Evolutionary conservation across 2,113 vertebrate species (phyloP).

Genomic region (Siphamia tubifer): DNA sequence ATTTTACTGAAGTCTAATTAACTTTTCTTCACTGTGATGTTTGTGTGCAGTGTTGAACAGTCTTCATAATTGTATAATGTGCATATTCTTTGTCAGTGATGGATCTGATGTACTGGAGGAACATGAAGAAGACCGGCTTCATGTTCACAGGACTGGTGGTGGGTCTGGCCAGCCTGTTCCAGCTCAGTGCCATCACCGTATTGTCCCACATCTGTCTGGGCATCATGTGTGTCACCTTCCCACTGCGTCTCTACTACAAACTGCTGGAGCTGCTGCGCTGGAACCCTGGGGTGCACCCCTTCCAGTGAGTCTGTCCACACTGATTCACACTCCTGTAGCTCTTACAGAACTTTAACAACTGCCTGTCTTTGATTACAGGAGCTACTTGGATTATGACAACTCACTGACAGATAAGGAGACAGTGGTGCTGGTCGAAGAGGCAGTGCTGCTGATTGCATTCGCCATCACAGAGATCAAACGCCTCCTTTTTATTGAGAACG

Average conservation of each 20-base stretch:
- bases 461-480: slow-evolving; percentile 81
- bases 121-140: slow-evolving; percentile 76
- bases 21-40: not conserved
- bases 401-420: slow-evolving; percentile 85
- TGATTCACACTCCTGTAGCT: not conserved
- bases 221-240: slow-evolving; percentile 82
- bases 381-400: slow-evolving; percentile 80
- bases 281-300: slow-evolving; percentile 79
- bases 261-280: slow-evolving; percentile 79
- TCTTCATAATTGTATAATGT: not conserved
- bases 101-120: slow-evolving; percentile 89
- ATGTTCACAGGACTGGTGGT: slow-evolving; percentile 85
- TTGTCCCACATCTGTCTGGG: slow-evolving; percentile 81
- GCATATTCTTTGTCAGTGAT: slow-evolving; percentile 60
- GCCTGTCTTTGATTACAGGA: slow-evolving; percentile 69
- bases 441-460: slow-evolving; percentile 74
- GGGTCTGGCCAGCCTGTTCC: slow-evolving; percentile 84
- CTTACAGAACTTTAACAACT: not conserved
- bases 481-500: slow-evolving; percentile 86
- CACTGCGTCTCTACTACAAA: slow-evolving; percentile 84
- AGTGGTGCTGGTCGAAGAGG: slow-evolving; percentile 79
- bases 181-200: slow-evolving; percentile 86
- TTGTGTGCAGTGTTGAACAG: no score
- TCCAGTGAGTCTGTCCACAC: slow-evolving; percentile 81
- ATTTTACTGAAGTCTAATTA: not conserved